Percentiles rank a stretch among this genome's conserved stretches.
phyloP scores from a whole-genome alignment of 2,113 vertebrate species.

The Podocnemis expansa region DNA sequence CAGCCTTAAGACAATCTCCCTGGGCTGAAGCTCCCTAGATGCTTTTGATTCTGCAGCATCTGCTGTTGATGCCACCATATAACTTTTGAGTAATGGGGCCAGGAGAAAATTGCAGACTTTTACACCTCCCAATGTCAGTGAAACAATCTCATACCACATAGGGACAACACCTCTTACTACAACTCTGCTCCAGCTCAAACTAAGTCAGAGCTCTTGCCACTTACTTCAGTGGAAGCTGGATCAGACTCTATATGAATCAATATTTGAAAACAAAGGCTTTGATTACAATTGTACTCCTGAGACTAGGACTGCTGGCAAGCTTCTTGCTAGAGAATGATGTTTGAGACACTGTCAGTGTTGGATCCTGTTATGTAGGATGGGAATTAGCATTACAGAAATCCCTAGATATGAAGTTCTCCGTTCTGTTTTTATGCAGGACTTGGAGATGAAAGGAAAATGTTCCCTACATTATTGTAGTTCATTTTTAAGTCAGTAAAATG shows the following conservation, averaged over 20 bases:
- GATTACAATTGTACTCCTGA: not conserved
- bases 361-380: not conserved
- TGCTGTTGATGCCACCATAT: rapidly evolving
- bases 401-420: not conserved
- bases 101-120: not conserved
- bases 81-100: not conserved
- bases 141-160: rapidly evolving
- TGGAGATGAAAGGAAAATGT: not conserved
- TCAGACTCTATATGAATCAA: rapidly evolving
- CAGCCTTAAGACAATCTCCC: not conserved
- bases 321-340: not conserved
- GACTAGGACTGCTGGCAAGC: not conserved
- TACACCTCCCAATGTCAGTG: not conserved
- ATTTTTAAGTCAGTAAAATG: not conserved
- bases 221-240: rapidly evolving
- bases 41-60: not conserved
- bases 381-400: not conserved
- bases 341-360: not conserved
- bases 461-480: not conserved
- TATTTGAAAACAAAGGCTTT: not conserved
- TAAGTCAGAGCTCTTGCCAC: not conserved
- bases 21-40: rapidly evolving
- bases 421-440: not conserved
- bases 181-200: not conserved
- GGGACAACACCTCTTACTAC: not conserved